A percentile compares a stretch with the other conserved stretches of the same genome.
Conservation (phyloP, 2,797 vertebrate genomes). For the Kryptopterus vitreolus region DNA sequence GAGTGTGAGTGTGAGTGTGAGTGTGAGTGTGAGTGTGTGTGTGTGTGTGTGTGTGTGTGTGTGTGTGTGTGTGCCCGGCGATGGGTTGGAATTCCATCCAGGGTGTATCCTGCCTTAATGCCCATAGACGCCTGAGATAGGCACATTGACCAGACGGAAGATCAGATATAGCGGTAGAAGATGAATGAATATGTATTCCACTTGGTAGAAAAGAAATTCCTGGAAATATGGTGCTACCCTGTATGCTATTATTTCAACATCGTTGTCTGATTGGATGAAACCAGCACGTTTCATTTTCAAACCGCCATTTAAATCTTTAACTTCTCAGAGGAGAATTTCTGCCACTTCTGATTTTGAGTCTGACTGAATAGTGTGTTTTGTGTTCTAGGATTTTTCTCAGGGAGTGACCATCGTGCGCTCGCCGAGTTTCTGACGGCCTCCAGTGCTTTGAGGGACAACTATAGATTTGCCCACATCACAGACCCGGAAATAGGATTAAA, state of each 20-base stretch:
- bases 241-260: neutral
- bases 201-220: neutral
- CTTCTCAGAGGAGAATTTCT: neutral
- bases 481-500: slow-evolving; percentile 47
- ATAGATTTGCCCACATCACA: slow-evolving; percentile 59
- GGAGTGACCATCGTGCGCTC: slow-evolving; percentile 46
- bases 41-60: too few species aligned
- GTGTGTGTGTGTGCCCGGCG: too few species aligned
- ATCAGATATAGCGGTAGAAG: too few species aligned
- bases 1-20: too few species aligned
- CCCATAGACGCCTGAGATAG: too few species aligned
- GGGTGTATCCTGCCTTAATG: too few species aligned
- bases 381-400: slow-evolving; percentile 60
- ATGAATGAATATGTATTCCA: too few species aligned
- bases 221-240: neutral
- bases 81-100: too few species aligned
- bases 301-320: neutral
- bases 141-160: too few species aligned
- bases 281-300: neutral
- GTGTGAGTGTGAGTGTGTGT: too few species aligned
- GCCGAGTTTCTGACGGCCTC: slow-evolving; percentile 58
- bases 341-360: neutral
- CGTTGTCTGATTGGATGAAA: neutral
- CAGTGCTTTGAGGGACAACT: slow-evolving; percentile 56
- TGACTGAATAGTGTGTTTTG: neutral